Evolutionary conservation across 1,140 invertebrate genomes (phyloP).

Genomic region (Bursaphelenchus mucronatus): DNA sequence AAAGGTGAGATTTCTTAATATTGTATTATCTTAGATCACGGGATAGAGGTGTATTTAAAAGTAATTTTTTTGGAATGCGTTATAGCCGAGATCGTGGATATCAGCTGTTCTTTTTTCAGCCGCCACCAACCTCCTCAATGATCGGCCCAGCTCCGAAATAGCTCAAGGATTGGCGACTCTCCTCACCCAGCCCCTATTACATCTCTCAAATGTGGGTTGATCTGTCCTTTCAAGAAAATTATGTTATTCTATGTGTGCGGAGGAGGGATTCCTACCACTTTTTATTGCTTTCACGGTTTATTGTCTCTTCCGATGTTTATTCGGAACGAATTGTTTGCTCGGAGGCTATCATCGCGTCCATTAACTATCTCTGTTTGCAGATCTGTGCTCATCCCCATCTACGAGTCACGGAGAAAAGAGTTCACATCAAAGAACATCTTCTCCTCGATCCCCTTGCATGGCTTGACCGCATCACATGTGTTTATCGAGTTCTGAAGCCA

Average conservation of each 20-base stretch:
- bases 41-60: constrained; percentile 1
- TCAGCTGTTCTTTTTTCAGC: constrained; percentile 34
- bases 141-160: constrained; percentile 37
- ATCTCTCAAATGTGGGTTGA: constrained; percentile 27
- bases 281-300: too few relatives aligned
- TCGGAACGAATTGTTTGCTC: too few relatives aligned
- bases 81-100: neutral
- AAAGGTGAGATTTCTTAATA: constrained; percentile 15
- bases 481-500: constrained; percentile 68
- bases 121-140: constrained; percentile 38
- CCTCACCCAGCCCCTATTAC: constrained; percentile 26
- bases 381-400: too few relatives aligned
- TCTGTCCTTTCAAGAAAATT: neutral
- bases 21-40: constrained; percentile 8
- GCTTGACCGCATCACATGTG: constrained; percentile 82
- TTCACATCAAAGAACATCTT: constrained; percentile 61
- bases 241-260: too few relatives aligned
- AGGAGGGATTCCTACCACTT: too few relatives aligned
- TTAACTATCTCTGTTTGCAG: too few relatives aligned
- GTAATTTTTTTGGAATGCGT: neutral
- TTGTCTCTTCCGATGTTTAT: too few relatives aligned
- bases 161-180: constrained; percentile 27
- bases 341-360: too few relatives aligned
- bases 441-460: constrained; percentile 77
- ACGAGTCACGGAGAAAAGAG: constrained; percentile 38